Base-by-base conservation (phyloP, 2,797 vertebrate genomes). In the Scomberomorus guttatus region DNA sequence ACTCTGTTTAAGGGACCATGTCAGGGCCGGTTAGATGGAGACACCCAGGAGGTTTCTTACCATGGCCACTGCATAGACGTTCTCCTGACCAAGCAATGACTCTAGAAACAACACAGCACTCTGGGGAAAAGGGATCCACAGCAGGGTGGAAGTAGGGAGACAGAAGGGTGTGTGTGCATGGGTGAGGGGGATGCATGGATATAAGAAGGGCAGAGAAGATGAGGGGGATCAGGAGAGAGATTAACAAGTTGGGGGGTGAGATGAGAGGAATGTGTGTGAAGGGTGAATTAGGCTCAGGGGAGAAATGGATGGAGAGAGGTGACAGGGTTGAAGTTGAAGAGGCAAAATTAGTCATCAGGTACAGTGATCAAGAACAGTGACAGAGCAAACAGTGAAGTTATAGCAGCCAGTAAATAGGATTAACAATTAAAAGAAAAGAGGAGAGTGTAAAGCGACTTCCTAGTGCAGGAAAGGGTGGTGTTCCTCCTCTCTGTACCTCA, bases 41-140 rank as follows among this genome's bases (percentile, higher is more conserved):
- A 81, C 75, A 77, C 55, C 51, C 56, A 48, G 62, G 60, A 61
- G 68, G 74, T 80, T 84, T 89, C 95, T 95, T 95, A 96, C 95
- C 95, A 93, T 94, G 74, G 90, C 81, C 85, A 94, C 58, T 12
- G 88, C 73, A 92, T 90, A 82, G 93, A 95, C 27, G 93, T 93
- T 94, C 83, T 95, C 94, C 90, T 93, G 93, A 77, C 95, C 95
- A 83, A 95, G 88, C 83, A 94, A 39, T 84, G 94, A 93, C 80
- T 94, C 94, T 91, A 96, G 94, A 93, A 82, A 94, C 88, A 92
- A 93, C 81, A 94, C 87, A 70, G 93, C 92, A 91, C 94, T 92
- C 95, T 96, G 89, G 80, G 86, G 80, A 78, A 85, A 74, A 84
- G 76, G 83, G 51, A 83, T 52, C 68, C 72, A 79, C 77, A 69